phyloP scores from a whole-genome alignment of 2,888 invertebrate species.

The Magallana nippona region DNA sequence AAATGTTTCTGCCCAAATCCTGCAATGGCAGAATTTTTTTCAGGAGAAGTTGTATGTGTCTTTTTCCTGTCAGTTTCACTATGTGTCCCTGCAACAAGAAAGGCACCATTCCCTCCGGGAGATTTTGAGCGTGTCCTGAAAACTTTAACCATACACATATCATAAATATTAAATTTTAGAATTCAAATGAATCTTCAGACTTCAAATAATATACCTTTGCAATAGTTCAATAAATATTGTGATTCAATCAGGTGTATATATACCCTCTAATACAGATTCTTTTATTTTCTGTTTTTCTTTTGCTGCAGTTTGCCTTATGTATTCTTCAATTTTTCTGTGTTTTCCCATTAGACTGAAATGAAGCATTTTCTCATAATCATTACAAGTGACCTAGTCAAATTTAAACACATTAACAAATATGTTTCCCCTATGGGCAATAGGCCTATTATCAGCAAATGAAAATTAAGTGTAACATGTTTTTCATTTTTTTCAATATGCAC shows the following conservation, averaged over 20 bases:
- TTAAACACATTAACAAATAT: too few species aligned
- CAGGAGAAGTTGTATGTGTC: background rate
- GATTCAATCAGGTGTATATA: too few species aligned
- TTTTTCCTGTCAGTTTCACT: background rate
- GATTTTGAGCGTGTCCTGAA: constrained; percentile 58
- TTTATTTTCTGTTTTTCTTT: constrained; percentile 63
- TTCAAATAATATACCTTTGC: background rate
- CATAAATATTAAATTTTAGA: too few species aligned
- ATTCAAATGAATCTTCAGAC: too few species aligned
- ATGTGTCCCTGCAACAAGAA: constrained; percentile 53
- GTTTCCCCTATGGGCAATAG: too few species aligned
- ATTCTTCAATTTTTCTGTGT: constrained; percentile 33
- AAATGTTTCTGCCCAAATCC: constrained; percentile 10
- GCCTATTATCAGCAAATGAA: too few species aligned
- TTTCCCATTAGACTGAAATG: constrained; percentile 36
- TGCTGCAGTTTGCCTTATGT: constrained; percentile 49
- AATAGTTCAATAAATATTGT: background rate
- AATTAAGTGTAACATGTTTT: too few species aligned
- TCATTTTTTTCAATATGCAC: too few species aligned
- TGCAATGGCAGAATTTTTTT: background rate
- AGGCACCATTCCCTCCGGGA: constrained; percentile 60
- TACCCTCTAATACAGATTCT: constrained; percentile 62
- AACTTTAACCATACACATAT: constrained; percentile 49
- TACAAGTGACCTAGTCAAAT: too few species aligned
- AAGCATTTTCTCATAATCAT: background rate